A percentile compares a stretch with the other conserved stretches of the same genome.
Conservation (phyloP, 1,140 invertebrate genomes). For the Magallana angulata region DNA sequence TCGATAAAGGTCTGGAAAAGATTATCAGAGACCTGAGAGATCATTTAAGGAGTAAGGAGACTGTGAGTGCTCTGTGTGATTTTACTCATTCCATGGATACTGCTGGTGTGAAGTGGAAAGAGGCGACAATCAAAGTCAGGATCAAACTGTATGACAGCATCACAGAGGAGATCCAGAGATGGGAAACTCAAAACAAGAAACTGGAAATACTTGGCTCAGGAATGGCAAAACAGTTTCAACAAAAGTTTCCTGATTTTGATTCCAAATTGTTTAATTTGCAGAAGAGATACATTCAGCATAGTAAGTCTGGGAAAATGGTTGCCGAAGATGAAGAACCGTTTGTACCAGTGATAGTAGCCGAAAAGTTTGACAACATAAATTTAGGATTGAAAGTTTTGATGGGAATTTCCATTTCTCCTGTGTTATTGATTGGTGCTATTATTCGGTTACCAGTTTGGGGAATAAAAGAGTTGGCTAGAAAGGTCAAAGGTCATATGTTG, state of each 20-base stretch:
- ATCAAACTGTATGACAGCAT: slow-evolving; percentile 58
- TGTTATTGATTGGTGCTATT: slow-evolving; percentile 54
- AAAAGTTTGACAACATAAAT: slow-evolving; percentile 47
- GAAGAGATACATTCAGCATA: slow-evolving; percentile 42
- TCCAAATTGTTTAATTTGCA: slow-evolving; percentile 52
- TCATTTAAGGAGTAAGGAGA: slow-evolving; percentile 34
- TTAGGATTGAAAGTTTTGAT: slow-evolving; percentile 57
- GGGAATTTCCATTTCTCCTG: slow-evolving; percentile 53
- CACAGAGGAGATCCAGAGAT: slow-evolving; percentile 54
- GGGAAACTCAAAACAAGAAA: slow-evolving; percentile 54
- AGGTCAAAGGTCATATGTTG: slow-evolving; percentile 47
- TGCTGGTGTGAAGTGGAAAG: slow-evolving; percentile 33
- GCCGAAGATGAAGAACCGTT: slow-evolving; percentile 38
- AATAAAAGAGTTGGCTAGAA: slow-evolving; percentile 40
- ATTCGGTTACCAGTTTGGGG: slow-evolving; percentile 57
- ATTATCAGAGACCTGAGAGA: slow-evolving; percentile 53
- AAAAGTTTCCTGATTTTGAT: slow-evolving; percentile 63
- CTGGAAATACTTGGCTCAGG: slow-evolving; percentile 46
- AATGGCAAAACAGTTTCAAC: slow-evolving; percentile 49
- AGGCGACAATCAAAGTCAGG: slow-evolving; percentile 43
- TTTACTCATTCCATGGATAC: slow-evolving; percentile 24
- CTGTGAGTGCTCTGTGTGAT: slow-evolving; percentile 46
- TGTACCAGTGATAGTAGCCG: slow-evolving; percentile 46
- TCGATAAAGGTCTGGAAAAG: slow-evolving; percentile 44
- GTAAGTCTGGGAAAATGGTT: background rate